Conservation (phyloP, 2,113 vertebrate species). For the Antechinus stuartii region DNA sequence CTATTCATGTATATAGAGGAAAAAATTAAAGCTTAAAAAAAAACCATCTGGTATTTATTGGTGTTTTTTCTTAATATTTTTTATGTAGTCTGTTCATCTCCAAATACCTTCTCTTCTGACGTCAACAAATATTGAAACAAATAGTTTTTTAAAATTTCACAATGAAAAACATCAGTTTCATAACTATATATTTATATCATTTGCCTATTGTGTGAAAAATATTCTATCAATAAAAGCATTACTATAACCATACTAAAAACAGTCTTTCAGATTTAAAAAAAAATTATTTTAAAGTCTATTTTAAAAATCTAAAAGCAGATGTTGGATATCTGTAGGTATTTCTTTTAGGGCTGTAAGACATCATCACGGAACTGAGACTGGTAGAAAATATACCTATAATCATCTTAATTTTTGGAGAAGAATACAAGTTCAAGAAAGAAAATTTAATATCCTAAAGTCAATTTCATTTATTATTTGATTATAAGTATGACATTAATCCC, state of each 20-base stretch:
- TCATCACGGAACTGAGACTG: not conserved
- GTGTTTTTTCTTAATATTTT: not conserved
- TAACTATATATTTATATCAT: not conserved
- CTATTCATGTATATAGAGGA: not conserved
- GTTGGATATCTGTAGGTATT: not conserved
- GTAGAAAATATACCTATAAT: not conserved
- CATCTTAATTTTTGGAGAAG: not conserved
- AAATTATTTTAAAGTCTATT: not conserved
- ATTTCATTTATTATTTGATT: not conserved
- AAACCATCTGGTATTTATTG: not conserved
- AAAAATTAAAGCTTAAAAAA: not conserved
- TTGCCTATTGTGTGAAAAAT: not conserved
- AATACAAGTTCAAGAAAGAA: not conserved
- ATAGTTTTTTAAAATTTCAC: not conserved
- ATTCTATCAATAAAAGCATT: not conserved
- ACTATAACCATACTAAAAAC: not conserved
- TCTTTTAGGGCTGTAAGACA: not conserved
- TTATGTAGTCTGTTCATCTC: not conserved
- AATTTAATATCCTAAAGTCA: not conserved
- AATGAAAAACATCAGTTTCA: not conserved
- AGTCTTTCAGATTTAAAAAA: not conserved
- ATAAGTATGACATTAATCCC: not conserved
- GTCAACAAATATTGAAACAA: not conserved
- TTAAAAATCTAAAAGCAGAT: not conserved
- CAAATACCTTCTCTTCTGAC: not conserved